A percentile compares a stretch with the other conserved stretches of the same genome.
Evolutionary conservation across 92 coral and sea anemone species (phyloP).

Genomic region (Palythoa heliodiscus): DNA sequence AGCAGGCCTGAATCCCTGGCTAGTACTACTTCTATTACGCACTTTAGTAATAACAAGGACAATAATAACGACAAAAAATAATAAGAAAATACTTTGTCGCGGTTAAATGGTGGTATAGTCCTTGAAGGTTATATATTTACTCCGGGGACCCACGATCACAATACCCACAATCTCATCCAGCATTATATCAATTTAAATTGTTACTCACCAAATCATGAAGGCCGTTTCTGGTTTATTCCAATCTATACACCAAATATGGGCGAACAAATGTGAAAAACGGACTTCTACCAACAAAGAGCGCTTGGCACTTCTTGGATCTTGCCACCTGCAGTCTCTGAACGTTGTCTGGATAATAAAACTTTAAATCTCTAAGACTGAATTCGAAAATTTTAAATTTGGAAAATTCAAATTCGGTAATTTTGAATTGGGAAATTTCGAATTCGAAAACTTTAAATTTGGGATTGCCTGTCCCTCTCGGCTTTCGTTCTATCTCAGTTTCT

Average conservation of each 20-base stretch:
- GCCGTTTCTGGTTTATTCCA: background rate
- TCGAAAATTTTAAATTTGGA: background rate
- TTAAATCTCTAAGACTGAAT: background rate
- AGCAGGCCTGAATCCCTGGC: background rate
- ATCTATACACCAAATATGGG: background rate
- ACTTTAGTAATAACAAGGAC: background rate
- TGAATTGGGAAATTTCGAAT: too few relatives aligned
- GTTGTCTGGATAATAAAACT: background rate
- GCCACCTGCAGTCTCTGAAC: background rate
- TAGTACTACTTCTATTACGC: background rate
- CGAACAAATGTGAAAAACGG: background rate
- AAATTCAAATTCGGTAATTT: too few relatives aligned
- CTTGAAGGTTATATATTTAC: too few relatives aligned
- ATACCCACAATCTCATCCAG: background rate
- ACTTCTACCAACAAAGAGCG: background rate
- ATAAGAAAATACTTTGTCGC: too few relatives aligned
- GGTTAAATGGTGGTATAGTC: too few relatives aligned
- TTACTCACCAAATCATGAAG: background rate
- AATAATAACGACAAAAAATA: background rate
- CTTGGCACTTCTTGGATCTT: background rate
- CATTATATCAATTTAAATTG: background rate
- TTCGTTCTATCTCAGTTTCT: too few relatives aligned
- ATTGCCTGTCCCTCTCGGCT: too few relatives aligned
- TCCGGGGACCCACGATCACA: too few relatives aligned
- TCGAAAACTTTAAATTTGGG: too few relatives aligned